Evolutionary conservation across 2,888 invertebrate species (phyloP), one percentile per base, ranked within the genome.

Genomic region (Homarus gammarus): DNA sequence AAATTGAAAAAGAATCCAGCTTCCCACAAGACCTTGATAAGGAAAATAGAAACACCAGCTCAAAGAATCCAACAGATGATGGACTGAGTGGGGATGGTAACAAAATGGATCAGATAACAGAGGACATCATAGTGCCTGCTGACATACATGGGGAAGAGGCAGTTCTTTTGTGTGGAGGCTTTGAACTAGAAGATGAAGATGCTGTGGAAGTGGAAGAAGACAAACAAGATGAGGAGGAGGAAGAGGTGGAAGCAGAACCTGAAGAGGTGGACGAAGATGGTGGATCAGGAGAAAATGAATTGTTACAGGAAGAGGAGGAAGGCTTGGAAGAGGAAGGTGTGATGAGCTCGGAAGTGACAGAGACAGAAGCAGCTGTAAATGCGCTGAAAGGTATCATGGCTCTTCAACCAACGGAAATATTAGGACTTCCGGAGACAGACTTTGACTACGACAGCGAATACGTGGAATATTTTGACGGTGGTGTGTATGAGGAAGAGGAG

Each of bases 301-400:
- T 49, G 44, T 61, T 61, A 12, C 73, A 70, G 36, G 83, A 78
- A 51, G 82, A 56, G 2, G 90, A 83, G 33, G 88, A 87, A 44
- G 75, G 49, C 1, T 73, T 72, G 10, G 87, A 72, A 15, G 79
- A 44, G 12, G 90, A 72, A 18, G 79, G 51, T n/a, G 27, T 49
- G 27, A 44, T 56, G 3, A 56, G 49, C n/a, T 27, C 64, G 10
- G 79, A 64, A 8, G 89, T 83, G 5, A 84, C 84, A n/a, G 89
- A 86, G 73, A 78, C 78, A 40, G 86, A 91, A 36, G 87, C 84
- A 36, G 91, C 91, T 18, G 91, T 88, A 8, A 88, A 91, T 81
- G 73, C 87, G 2, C 81, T 91, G 18, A 88, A 91, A 68, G 88
- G 78, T 6, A 88, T 91, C n/a, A 91, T 91, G 91, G 91, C 81